These are phyloP conservation scores for Columba janthina DNA, from an alignment of 2,113 vertebrate genomes.

Conservation along the genomic window DNA sequence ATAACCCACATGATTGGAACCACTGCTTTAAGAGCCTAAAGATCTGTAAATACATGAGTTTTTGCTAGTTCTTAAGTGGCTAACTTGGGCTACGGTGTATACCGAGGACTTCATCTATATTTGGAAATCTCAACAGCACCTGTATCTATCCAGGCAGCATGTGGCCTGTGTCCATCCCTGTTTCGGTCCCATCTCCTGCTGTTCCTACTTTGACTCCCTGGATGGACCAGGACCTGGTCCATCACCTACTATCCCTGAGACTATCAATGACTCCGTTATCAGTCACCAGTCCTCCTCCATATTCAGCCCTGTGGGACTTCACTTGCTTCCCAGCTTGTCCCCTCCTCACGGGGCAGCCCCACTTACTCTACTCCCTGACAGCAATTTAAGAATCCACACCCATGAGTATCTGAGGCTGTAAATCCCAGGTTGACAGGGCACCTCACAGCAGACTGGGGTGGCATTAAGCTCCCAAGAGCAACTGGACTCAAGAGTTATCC, in stretches of 20 bases:
- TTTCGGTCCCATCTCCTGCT: not conserved
- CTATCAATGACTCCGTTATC: not conserved
- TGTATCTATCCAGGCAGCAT: not conserved
- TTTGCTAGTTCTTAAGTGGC: not conserved
- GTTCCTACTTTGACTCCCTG: not conserved
- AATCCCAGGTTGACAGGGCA: not conserved
- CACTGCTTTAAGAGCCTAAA: not conserved
- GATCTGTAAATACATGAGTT: not conserved
- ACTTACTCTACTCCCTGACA: not conserved
- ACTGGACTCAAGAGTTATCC: not conserved
- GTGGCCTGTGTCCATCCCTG: not conserved
- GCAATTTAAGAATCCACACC: not conserved
- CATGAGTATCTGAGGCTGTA: not conserved
- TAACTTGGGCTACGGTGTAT: not conserved
- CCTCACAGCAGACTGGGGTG: not conserved
- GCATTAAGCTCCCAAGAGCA: not conserved
- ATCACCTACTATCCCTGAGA: not conserved
- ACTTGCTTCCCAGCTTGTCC: no score
- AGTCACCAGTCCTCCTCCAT: not conserved
- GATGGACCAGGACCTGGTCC: not conserved
- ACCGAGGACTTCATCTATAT: no score
- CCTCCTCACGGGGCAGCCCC: not conserved
- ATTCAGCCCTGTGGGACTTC: not conserved
- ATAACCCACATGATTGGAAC: not conserved
- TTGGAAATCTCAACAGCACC: not conserved